Evolutionary conservation across 2,888 invertebrate species (phyloP), one percentile per base, ranked within the genome.

Genomic region (Urechis unicinctus): DNA sequence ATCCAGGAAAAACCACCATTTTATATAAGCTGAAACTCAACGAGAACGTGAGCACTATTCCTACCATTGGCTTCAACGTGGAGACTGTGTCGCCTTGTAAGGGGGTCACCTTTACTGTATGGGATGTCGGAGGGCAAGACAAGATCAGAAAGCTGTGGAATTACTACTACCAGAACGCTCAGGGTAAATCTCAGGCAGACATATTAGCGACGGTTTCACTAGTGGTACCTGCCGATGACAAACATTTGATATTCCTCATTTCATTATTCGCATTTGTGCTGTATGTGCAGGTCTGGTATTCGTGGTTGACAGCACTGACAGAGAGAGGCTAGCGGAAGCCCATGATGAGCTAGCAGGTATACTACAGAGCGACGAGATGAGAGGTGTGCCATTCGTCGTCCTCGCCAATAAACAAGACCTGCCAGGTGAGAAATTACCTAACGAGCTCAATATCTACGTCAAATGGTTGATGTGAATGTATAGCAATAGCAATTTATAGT

Each of bases 331-430:
- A 36, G 52, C 22, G 1, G 76, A 76, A 55, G 70, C 74, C 4
- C 55, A 61, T n/a, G 67, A 71, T 25, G 77, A 77, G 56, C 62
- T 78, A n/a, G 59, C 61, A 48, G 62, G 58, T 25, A 68, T 78
- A 3, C 44, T 73, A 24, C 62, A 68, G 9, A 56, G 55, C 42
- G 66, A 66, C 41, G 70, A 69, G 21, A 75, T 78, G 75, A 58
- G 57, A 49, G 63, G 67, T 9, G 75, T 77, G 4, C 78, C 78
- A 0, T 66, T 77, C 1, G 68, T 74, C n/a, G 63, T 78, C 2
- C 51, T 77, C 2, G 77, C 77, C 22, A 78, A 78, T 62, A 78
- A 78, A 60, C 77, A 77, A 61, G 77, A 78, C 61, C 47, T 78
- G 45, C 73, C 56, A 44, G 46, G 61, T 61, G 28, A 58, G 47